Evolutionary conservation across 2,113 vertebrate genomes (phyloP), one percentile per base, ranked within the genome.

Genomic region (Nibea albiflora): DNA sequence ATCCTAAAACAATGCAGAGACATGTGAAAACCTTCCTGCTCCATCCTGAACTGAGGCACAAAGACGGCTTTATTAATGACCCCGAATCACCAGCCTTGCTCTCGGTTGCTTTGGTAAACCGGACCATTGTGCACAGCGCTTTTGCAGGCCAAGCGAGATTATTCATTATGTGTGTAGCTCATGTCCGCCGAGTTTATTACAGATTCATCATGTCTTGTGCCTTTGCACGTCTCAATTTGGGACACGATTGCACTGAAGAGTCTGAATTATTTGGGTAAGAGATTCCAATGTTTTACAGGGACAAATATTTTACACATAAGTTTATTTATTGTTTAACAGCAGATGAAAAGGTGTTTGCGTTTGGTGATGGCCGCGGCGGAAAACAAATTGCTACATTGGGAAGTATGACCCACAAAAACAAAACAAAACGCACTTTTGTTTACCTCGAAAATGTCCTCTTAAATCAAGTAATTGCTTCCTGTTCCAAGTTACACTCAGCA

Each of bases 31-130:
- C 80, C 65, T 53, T 76, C 71, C 83, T 81, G 81, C 77, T 92
- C 84, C 74, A 74, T 86, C 75, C 81, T 85, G 71, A 82, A 82
- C 61, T 20, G 42, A 78, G 53, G 60, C 86, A 93, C 90, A 90
- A 92, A 90, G 87, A 73, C 71, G 72, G 72, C 88, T 89, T 88
- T 90, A 90, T 90, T 74, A 80, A 78, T 88, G 85, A 80, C 77
- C 77, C 83, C 76, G 69, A 90, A 86, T 89, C 83, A 74, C 74
- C 86, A 75, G 82, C 63, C 58, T 11, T 74, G 86, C 83, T 89
- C 86, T 81, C 66, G 31, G 57, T 67, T 42, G 77, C 83, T 85
- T 90, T 73, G 58, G 77, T 88, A 87, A 92, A 92, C 80, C 65
- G 84, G 67, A 83, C 84, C 83, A 91, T 92, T 93, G 88, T 92